These are phyloP conservation scores for Enhydra lutris DNA, from an alignment of 2,113 vertebrate species.

Conservation along the genomic window DNA sequence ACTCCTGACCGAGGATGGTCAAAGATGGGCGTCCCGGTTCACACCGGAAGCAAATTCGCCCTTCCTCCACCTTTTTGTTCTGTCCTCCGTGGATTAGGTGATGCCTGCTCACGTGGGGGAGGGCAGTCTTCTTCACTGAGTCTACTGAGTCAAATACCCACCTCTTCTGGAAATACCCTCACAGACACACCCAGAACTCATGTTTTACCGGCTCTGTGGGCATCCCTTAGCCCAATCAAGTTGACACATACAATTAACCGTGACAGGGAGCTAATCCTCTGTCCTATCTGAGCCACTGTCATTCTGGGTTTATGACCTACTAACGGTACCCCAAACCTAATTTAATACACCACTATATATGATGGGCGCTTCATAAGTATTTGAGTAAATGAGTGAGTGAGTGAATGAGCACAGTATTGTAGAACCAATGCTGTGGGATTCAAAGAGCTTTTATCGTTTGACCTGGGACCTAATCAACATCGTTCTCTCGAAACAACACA, in stretches of 20 bases:
- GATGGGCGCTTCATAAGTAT: not conserved
- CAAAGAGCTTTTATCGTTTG: not conserved
- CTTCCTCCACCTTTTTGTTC: not conserved
- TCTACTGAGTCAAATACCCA: not conserved
- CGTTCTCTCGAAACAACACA: not conserved
- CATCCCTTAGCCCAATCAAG: not conserved
- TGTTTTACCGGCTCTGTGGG: not conserved
- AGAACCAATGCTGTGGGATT: not conserved
- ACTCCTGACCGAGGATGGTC: not conserved
- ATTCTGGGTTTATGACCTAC: not conserved
- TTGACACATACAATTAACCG: not conserved
- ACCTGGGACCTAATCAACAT: not conserved
- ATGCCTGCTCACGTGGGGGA: not conserved
- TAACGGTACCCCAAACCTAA: not conserved
- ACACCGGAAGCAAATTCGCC: not conserved
- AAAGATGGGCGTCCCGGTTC: not conserved
- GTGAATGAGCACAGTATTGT: not conserved
- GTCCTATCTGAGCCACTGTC: not conserved
- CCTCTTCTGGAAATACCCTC: not conserved
- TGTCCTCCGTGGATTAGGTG: not conserved
- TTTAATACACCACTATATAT: too few species aligned
- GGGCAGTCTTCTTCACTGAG: not conserved
- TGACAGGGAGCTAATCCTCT: not conserved
- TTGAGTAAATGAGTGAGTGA: not conserved
- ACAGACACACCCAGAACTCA: not conserved